A percentile compares a stretch with the other conserved stretches of the same genome.
These are phyloP conservation scores for Cryptocephalus primarius DNA, from an alignment of 2,888 invertebrate genomes.

Conservation along the genomic window DNA sequence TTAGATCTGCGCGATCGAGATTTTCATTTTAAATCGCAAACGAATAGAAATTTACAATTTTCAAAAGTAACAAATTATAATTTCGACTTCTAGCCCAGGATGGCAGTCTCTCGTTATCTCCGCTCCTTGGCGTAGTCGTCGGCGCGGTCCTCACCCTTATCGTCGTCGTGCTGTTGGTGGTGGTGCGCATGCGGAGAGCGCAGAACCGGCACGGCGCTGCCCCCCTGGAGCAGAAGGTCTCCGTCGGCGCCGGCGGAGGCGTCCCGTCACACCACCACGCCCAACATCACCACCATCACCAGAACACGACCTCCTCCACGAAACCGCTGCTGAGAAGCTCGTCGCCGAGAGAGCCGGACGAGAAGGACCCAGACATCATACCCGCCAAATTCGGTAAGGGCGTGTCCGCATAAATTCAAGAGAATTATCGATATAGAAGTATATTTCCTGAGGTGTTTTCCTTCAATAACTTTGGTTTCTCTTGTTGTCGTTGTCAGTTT, in stretches of 20 bases:
- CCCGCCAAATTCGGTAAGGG: constrained; percentile 48
- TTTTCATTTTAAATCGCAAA: too few relatives aligned
- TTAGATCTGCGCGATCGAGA: too few relatives aligned
- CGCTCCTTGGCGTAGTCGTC: constrained; percentile 43
- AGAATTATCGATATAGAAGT: too few relatives aligned
- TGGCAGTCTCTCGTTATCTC: constrained; percentile 44
- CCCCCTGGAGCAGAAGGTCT: constrained; percentile 37
- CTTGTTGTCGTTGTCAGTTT: too few relatives aligned
- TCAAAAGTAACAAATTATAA: too few relatives aligned
- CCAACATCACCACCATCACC: constrained; percentile 4
- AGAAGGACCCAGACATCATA: constrained; percentile 63
- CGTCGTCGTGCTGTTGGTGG: constrained; percentile 40
- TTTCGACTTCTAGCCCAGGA: constrained; percentile 39
- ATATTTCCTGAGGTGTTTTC: too few relatives aligned
- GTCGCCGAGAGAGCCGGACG: constrained; percentile 39
- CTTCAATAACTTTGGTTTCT: too few relatives aligned
- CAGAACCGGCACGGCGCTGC: constrained; percentile 25
- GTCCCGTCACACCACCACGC: too few relatives aligned
- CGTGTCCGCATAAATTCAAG: too few relatives aligned
- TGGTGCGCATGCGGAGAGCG: constrained; percentile 39
- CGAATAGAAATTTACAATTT: too few relatives aligned
- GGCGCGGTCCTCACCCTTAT: constrained; percentile 45
- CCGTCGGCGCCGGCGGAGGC: constrained; percentile 18
- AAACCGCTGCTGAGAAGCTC: constrained; percentile 34
- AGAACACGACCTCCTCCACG: constrained; percentile 30